phyloP scores from a whole-genome alignment of 2,113 vertebrate species.

The Hassar affinis region DNA sequence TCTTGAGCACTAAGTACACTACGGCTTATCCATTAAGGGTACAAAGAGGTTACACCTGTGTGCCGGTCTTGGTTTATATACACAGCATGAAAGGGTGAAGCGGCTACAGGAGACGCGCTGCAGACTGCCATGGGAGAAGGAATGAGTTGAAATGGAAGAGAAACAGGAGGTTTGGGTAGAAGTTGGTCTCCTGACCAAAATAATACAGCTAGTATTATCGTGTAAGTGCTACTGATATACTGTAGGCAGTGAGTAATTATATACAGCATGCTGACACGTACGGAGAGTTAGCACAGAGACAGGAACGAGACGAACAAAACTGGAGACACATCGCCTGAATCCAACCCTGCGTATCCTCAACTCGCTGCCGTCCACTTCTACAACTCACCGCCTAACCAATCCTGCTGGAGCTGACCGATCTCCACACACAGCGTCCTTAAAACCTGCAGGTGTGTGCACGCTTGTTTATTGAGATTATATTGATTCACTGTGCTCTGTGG shows the following conservation, averaged over 20 bases:
- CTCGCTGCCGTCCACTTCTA: no score
- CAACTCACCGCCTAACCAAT: no score
- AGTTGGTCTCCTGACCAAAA: neutral
- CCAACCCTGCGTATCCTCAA: no score
- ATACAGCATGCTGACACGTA: slow-evolving; percentile 53
- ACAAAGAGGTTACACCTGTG: slow-evolving; percentile 68
- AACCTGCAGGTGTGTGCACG: slow-evolving; percentile 6
- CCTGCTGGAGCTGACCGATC: neutral
- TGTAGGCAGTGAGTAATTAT: slow-evolving; percentile 41
- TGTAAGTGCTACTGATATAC: slow-evolving; percentile 49
- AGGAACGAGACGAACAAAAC: slow-evolving; percentile 39
- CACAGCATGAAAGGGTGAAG: slow-evolving; percentile 67
- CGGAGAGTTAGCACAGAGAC: slow-evolving; percentile 27
- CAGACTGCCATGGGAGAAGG: neutral
- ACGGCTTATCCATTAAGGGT: slow-evolving; percentile 66
- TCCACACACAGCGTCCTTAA: neutral
- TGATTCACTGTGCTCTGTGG: slow-evolving; percentile 66
- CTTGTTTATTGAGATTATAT: no score
- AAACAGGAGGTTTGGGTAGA: neutral
- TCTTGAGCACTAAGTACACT: slow-evolving; percentile 71
- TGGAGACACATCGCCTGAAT: slow-evolving; percentile 17
- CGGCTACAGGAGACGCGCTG: slow-evolving; percentile 59
- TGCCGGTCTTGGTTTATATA: slow-evolving; percentile 78
- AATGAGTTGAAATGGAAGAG: neutral
- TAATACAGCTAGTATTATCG: slow-evolving; percentile 36